Conservation (phyloP, 2,888 invertebrate genomes). For the Pediacus dermestoides region DNA sequence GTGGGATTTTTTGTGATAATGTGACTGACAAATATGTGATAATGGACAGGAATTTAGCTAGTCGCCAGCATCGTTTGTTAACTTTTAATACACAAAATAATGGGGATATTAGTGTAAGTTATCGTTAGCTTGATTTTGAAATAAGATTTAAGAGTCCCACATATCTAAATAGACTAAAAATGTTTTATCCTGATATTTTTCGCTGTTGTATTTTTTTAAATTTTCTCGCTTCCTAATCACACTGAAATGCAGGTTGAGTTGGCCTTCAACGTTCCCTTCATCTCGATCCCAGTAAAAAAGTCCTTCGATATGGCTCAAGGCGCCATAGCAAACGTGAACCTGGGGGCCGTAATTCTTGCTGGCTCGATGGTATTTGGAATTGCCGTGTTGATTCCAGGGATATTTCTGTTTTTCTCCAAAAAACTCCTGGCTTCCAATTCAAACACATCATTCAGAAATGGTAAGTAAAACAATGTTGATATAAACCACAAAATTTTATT, state of each 20-base stretch:
- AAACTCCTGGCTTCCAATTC: conserved; percentile 18
- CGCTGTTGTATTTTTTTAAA: conserved; percentile 1
- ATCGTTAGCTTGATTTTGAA: no score
- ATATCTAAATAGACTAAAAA: no score
- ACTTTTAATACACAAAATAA: conserved; percentile 56
- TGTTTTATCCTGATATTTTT: neutral
- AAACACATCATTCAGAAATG: conserved; percentile 16
- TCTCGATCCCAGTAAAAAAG: conserved; percentile 62
- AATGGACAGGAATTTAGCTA: conserved; percentile 27
- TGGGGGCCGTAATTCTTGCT: conserved; percentile 58
- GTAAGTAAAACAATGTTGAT: conserved; percentile 21
- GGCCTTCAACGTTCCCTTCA: conserved; percentile 64
- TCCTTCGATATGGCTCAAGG: conserved; percentile 49
- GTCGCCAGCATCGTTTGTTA: conserved; percentile 49
- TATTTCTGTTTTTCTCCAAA: conserved; percentile 40
- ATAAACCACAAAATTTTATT: no score
- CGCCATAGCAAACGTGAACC: conserved; percentile 60
- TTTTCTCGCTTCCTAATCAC: neutral
- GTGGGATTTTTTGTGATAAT: conserved; percentile 33
- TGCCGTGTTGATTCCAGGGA: conserved; percentile 55
- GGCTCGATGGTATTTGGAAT: conserved; percentile 57
- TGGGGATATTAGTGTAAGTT: conserved; percentile 56
- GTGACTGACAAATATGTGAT: conserved; percentile 41
- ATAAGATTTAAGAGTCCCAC: no score
- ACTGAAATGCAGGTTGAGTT: conserved; percentile 56